Evolutionary conservation across 2,113 vertebrate species (phyloP), one percentile per base, ranked within the genome.

Genomic region (Nycticorax nycticorax): DNA sequence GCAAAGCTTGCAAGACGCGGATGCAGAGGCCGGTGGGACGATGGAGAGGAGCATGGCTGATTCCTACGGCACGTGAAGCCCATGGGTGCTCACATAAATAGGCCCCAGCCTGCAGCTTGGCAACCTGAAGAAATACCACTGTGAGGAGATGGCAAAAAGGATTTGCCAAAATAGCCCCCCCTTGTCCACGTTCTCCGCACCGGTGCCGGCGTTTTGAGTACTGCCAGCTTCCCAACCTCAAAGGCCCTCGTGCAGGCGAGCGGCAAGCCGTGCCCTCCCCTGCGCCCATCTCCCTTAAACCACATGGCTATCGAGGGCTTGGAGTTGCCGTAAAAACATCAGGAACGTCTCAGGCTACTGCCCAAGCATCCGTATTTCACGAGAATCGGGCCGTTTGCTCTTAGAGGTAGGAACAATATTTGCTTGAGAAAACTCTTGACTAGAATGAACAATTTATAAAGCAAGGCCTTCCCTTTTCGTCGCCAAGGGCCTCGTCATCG

Each of bases 161-260:
- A 80, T 43, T 17, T 43, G 35, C 17, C 18, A 14, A 23, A 82
- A 73, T 7, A 48, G 11, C 3, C 28, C 47, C 47, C 2, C 43
- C 43, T 60, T 6, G 1, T 20, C 18, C 37, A 7, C 1, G 4
- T 41, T 85, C 47, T 60, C 28, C 56, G 18, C n/a, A 28, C 9
- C 13, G 7, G 19, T 9, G 35, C 19, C 48, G 85, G 3, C 2
- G 1, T 26, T 87, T 28, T 53, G 66, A 63, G 71, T 7, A 18
- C 18, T 82, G 63, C 66, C 35, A 12, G 14, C 26, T 3, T 56
- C 17, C 47, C 12, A 17, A 6, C 17, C 41, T 45, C 1, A 48
- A 66, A 63, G 3, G 17, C 26, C 50, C 23, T 27, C 2, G 1
- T 3, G 2, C 37, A 4, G 0, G 4, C 4, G 6, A 52, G 76